These are phyloP conservation scores for Caenorhabditis brenneri DNA, from an alignment of 1,140 invertebrate genomes.

Conservation along the genomic window DNA sequence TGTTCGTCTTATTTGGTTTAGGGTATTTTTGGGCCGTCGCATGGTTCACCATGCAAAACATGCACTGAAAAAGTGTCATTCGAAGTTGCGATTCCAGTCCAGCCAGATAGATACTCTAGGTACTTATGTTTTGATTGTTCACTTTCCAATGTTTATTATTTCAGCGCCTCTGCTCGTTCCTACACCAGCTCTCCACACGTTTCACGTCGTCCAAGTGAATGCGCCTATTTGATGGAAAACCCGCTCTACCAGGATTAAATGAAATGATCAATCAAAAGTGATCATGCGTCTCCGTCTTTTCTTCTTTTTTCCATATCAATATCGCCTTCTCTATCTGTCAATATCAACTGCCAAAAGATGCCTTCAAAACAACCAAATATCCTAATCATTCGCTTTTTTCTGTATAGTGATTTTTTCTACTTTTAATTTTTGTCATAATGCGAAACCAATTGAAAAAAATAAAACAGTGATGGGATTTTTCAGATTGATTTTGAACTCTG, in stretches of 20 bases:
- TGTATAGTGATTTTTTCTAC: background rate
- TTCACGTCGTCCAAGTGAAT: slow-evolving; percentile 38
- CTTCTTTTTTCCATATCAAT: background rate
- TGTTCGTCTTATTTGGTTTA: too few species aligned
- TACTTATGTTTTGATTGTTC: background rate
- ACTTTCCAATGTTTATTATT: background rate
- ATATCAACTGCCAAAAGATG: background rate
- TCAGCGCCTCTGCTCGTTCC: slow-evolving; percentile 37
- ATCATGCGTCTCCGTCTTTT: background rate
- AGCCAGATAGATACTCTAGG: slow-evolving; percentile 46
- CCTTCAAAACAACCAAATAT: slow-evolving; percentile 24
- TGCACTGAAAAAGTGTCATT: slow-evolving; percentile 62
- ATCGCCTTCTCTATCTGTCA: background rate
- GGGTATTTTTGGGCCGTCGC: too few species aligned
- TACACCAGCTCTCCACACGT: slow-evolving; percentile 28
- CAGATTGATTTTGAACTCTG: too few species aligned
- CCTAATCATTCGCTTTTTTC: slow-evolving; percentile 11
- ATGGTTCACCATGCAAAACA: too few species aligned
- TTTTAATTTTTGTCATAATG: background rate
- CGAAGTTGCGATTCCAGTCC: slow-evolving; percentile 48
- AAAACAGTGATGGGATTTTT: too few species aligned
- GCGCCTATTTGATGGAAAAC: slow-evolving; percentile 48
- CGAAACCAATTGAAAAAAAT: too few species aligned
- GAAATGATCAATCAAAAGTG: background rate
- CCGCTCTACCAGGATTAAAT: slow-evolving; percentile 45